A percentile compares a stretch with the other conserved stretches of the same genome.
Conservation (phyloP, 2,113 vertebrate genomes). For the Dromas ardeola region DNA sequence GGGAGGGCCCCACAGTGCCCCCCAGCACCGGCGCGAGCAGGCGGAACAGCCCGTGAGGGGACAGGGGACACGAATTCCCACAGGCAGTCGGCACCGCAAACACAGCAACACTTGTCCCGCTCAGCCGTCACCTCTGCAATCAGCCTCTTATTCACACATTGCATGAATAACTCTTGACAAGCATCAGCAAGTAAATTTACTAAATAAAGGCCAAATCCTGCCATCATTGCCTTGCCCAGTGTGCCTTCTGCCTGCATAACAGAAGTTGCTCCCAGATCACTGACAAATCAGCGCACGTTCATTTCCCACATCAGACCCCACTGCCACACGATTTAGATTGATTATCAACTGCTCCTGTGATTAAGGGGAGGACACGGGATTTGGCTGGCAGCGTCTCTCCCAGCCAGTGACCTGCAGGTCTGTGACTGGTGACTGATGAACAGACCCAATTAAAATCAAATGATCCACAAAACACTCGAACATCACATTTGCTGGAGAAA, state of each 20-base stretch:
- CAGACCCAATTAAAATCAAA: not conserved
- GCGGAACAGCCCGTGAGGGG: not conserved
- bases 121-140: not conserved
- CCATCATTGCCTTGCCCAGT: not conserved
- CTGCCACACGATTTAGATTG: not conserved
- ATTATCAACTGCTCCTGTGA: not conserved
- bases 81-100: not conserved
- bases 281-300: not conserved
- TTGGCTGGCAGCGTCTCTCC: not conserved
- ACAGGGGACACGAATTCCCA: rapidly evolving
- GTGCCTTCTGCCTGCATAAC: not conserved
- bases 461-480: not conserved
- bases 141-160: not conserved
- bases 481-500: not conserved
- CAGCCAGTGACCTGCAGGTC: not conserved
- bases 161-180: not conserved
- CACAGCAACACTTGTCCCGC: not conserved
- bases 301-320: not conserved
- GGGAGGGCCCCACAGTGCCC: not conserved
- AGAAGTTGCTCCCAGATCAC: not conserved
- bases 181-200: not conserved
- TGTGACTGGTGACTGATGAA: not conserved
- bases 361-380: not conserved
- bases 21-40: not conserved
- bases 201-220: not conserved